Base-by-base conservation (phyloP, 1,140 invertebrate species). In the Hycleus phaleratus region DNA sequence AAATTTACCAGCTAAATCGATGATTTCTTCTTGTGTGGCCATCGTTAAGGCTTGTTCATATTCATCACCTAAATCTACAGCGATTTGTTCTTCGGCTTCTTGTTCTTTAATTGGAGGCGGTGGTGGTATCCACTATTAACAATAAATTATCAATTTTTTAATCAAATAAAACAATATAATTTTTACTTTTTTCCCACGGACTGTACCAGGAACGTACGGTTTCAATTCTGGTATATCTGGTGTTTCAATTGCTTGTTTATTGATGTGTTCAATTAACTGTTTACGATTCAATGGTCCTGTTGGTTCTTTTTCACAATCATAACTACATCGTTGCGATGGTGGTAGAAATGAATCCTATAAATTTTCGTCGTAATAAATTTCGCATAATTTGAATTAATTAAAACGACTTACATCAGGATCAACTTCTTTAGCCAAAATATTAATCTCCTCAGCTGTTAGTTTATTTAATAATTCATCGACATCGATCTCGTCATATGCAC, bases 1-100 rank as follows among this genome's bases (percentile, higher is more conserved):
- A 56, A 10, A 25, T 7, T 26, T 40, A 93, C 94, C 94, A 71
- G 97, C 97, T 68, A 99, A 82, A 81, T 99, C 97, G 66, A 99
- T 98, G 62, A 99, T 90, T 82, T 99, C 97, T 77, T 97, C 93
- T 79, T 99, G 96, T 60, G 91, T 85, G 39, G 97, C 97, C 65
- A 81, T 79, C 11, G 80, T 83, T 12, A 99, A 79, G n/a, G 96
- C 94, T 71, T 88, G 83, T 75, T 97, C 95, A 76, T 95, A 97
- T 74, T 98, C 95, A 73, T 97, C 94, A 61, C 93, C 93, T 64
- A 97, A 80, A 76, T 94, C 91, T 67, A 95, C 90, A 46, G 89
- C 84, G 69, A 95, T 94, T 74, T 93, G 88, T 76, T 95, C 91
- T 25, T 94, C 90, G 24, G 82, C 87, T 68, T 92, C 87, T 70